phyloP scores from a whole-genome alignment of 2,797 vertebrate genomes.

The Megalops cyprinoides region DNA sequence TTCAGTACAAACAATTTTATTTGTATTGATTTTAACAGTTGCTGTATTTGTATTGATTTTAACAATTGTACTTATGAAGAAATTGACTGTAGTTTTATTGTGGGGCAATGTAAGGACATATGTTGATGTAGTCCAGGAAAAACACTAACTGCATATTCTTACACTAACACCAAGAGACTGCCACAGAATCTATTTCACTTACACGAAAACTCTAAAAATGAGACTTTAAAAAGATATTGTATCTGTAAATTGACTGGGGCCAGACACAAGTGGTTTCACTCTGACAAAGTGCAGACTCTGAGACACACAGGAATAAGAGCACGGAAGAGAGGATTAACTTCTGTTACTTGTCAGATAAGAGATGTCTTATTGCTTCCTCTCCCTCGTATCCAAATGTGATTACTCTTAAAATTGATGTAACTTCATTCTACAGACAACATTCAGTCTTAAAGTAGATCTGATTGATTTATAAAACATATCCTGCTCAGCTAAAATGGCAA shows the following conservation, averaged over 20 bases:
- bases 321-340: not conserved
- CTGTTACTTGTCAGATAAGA: not conserved
- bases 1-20: too few relatives aligned
- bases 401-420: slow-evolving; percentile 7
- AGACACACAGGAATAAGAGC: not conserved
- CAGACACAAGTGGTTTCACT: too few relatives aligned
- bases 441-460: not conserved
- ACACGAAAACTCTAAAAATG: not conserved
- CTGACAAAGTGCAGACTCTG: slow-evolving; percentile 16
- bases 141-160: not conserved
- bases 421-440: slow-evolving; percentile 6
- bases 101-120: too few relatives aligned
- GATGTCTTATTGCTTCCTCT: not conserved
- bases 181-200: not conserved
- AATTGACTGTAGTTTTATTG: too few relatives aligned
- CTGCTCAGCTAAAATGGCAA: slow-evolving; percentile 8
- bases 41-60: too few relatives aligned
- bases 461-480: slow-evolving; percentile 21
- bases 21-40: too few relatives aligned
- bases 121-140: too few relatives aligned
- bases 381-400: slow-evolving; percentile 16
- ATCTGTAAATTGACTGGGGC: not conserved
- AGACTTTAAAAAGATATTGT: not conserved
- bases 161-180: not conserved
- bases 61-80: too few relatives aligned